Conservation (phyloP, 2,888 invertebrate genomes). For the Drepana falcataria region DNA sequence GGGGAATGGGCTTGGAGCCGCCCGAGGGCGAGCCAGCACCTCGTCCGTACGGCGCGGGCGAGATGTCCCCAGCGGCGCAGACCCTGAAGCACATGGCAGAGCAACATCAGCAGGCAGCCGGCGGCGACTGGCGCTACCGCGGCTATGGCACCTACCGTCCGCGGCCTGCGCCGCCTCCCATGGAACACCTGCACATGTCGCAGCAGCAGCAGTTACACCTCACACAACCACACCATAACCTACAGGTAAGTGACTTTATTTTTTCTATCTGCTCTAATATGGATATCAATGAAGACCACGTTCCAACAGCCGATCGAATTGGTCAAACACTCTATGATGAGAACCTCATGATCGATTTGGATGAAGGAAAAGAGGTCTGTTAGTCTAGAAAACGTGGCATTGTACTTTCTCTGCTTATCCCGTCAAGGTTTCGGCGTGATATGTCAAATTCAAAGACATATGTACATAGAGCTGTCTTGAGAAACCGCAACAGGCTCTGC, state of each 20-base stretch:
- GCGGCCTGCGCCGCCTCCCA: conserved; percentile 57
- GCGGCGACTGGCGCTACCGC: conserved; percentile 80
- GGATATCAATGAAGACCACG: too few relatives aligned
- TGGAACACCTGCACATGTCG: conserved; percentile 86
- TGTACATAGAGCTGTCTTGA: too few relatives aligned
- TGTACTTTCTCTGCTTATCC: too few relatives aligned
- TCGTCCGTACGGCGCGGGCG: conserved; percentile 77
- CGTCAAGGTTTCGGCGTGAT: too few relatives aligned
- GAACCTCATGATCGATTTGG: too few relatives aligned
- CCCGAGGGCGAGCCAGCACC: conserved; percentile 69
- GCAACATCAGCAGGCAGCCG: conserved; percentile 90
- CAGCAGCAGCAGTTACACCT: conserved; percentile 94
- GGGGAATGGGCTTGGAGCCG: conserved; percentile 52
- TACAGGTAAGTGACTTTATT: conserved; percentile 80
- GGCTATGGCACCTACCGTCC: conserved; percentile 74
- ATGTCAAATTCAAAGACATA: too few relatives aligned
- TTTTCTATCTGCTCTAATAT: not conserved
- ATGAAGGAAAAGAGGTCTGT: too few relatives aligned
- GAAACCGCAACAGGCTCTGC: too few relatives aligned
- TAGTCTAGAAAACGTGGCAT: too few relatives aligned
- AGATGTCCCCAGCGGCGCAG: conserved; percentile 94
- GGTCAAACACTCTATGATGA: too few relatives aligned
- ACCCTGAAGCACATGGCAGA: conserved; percentile 98
- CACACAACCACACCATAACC: conserved; percentile 87
- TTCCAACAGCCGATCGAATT: too few relatives aligned